Conservation (phyloP, 2,888 invertebrate species). For the Thera obeliscata region DNA sequence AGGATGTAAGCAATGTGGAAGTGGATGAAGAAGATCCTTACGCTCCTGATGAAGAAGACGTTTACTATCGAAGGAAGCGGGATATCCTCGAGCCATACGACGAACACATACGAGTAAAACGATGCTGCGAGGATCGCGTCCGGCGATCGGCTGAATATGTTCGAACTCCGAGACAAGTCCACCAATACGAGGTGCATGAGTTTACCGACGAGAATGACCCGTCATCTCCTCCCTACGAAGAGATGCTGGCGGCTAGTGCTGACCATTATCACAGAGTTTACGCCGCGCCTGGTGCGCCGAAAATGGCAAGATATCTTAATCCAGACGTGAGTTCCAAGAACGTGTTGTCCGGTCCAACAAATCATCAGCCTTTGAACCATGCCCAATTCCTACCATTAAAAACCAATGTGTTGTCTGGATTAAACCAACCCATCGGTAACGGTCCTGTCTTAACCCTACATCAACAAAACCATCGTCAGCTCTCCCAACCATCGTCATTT, state of each 20-base stretch:
- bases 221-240: constrained; percentile 68
- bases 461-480: constrained; percentile 11
- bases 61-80: constrained; percentile 50
- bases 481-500: constrained; percentile 22
- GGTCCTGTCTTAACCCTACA: constrained; percentile 3
- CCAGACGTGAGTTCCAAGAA: constrained; percentile 38
- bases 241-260: constrained; percentile 77
- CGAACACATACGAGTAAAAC: constrained; percentile 66
- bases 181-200: constrained; percentile 77
- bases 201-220: constrained; percentile 60
- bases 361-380: constrained; percentile 17
- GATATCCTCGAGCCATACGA: constrained; percentile 60
- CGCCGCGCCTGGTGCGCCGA: constrained; percentile 47
- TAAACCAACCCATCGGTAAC: constrained; percentile 14
- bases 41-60: constrained; percentile 62
- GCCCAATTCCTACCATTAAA: constrained; percentile 23
- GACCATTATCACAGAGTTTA: constrained; percentile 74
- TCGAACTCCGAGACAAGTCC: constrained; percentile 64
- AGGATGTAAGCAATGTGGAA: not conserved
- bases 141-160: constrained; percentile 55
- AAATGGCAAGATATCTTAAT: constrained; percentile 39
- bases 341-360: constrained; percentile 31
- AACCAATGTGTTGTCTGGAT: constrained; percentile 6
- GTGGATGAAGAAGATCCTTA: constrained; percentile 56
- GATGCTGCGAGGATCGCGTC: constrained; percentile 54